Evolutionary conservation across 2,888 invertebrate genomes (phyloP).

Genomic region (Eledone cirrhosa): DNA sequence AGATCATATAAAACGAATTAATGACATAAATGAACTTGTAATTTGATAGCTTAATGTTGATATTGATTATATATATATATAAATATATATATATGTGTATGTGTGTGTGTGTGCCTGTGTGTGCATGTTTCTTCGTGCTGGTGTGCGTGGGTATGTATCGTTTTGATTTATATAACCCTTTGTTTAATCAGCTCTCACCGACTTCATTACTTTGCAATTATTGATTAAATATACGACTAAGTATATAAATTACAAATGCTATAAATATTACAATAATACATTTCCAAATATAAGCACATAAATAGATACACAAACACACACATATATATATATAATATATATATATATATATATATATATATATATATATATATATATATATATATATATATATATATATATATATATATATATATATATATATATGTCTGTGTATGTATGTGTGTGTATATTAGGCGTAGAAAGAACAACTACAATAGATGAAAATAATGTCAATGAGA

Average conservation of each 20-base stretch:
- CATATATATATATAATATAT: neutral
- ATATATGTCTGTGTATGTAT: conserved; percentile 6
- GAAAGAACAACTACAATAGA: neutral
- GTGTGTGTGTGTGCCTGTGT: neutral
- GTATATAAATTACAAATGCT: too few species aligned
- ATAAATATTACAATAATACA: too few species aligned
- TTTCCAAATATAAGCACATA: too few species aligned
- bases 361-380: neutral
- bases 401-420: conserved; percentile 15
- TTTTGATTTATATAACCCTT: too few species aligned
- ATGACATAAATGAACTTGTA: too few species aligned
- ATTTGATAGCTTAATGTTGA: too few species aligned
- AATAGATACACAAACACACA: too few species aligned
- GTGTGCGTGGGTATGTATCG: too few species aligned
- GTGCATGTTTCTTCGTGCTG: neutral
- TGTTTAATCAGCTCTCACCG: too few species aligned
- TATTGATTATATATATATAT: neutral
- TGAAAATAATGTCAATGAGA: neutral
- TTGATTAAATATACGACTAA: too few species aligned
- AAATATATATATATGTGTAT: neutral
- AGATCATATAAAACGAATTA: too few species aligned
- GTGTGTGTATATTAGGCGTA: neutral
- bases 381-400: neutral
- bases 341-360: neutral
- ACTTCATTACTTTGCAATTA: too few species aligned